phyloP scores from a whole-genome alignment of 2,113 vertebrate species.

The Falcunculus frontatus region DNA sequence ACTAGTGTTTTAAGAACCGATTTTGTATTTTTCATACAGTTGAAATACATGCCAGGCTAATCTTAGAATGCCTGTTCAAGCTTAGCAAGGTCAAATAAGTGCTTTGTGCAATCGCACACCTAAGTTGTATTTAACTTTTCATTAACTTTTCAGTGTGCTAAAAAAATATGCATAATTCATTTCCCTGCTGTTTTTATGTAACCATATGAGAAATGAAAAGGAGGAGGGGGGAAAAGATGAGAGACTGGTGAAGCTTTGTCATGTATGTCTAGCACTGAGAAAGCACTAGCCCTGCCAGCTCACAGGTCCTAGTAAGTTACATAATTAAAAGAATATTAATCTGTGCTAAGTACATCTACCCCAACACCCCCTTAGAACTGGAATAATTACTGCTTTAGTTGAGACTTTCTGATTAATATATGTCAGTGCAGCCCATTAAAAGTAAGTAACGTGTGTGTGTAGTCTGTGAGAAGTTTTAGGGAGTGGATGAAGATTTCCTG shows the following conservation, averaged over 20 bases:
- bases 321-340: slow-evolving; percentile 41
- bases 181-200: slow-evolving; percentile 36
- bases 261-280: neutral
- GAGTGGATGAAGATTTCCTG: neutral
- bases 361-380: neutral
- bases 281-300: neutral
- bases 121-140: slow-evolving; percentile 49
- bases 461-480: neutral
- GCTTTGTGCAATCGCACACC: slow-evolving; percentile 21
- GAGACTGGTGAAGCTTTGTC: neutral
- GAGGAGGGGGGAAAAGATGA: neutral
- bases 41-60: slow-evolving; percentile 36
- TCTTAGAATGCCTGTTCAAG: slow-evolving; percentile 32
- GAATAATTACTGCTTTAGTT: slow-evolving; percentile 16
- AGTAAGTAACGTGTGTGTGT: neutral
- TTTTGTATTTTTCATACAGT: slow-evolving; percentile 6
- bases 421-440: neutral
- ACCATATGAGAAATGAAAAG: neutral
- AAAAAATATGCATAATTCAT: slow-evolving; percentile 30
- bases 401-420: neutral
- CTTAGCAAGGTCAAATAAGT: slow-evolving; percentile 37
- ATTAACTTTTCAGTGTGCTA: slow-evolving; percentile 36
- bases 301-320: neutral
- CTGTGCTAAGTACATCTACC: neutral
- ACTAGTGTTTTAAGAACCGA: neutral